phyloP scores from a whole-genome alignment of 2,888 invertebrate genomes.

The Pristionchus arcanus region DNA sequence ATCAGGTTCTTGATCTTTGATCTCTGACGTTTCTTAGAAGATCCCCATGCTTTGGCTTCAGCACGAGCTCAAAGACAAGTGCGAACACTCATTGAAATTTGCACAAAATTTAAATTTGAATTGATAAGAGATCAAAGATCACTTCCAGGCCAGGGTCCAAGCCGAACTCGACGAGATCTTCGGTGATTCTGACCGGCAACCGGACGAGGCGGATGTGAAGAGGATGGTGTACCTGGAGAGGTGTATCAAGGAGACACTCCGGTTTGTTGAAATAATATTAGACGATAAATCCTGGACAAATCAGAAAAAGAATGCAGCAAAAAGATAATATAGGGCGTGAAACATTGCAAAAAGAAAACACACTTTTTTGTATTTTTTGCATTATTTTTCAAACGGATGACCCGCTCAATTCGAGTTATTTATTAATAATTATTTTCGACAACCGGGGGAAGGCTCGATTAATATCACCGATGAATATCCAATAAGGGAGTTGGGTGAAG shows the following conservation, averaged over 20 bases:
- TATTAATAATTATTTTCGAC: too few relatives aligned
- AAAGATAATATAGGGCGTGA: not conserved
- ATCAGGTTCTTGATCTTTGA: slow-evolving; percentile 71
- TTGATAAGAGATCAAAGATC: not conserved
- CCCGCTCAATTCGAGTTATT: too few relatives aligned
- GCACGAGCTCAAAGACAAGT: too few relatives aligned
- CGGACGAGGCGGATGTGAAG: slow-evolving; percentile 77
- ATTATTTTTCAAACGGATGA: too few relatives aligned
- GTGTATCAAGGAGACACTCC: slow-evolving; percentile 73
- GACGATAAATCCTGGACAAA: too few relatives aligned
- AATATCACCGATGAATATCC: too few relatives aligned
- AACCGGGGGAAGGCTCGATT: too few relatives aligned
- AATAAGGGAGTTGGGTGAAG: not conserved
- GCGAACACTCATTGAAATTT: too few relatives aligned
- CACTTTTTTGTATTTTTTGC: too few relatives aligned
- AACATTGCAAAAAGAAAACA: not conserved
- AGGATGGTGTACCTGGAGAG: slow-evolving; percentile 75
- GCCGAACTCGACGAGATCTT: slow-evolving; percentile 66
- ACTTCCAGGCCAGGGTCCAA: slow-evolving; percentile 58
- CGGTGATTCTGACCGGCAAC: slow-evolving; percentile 64
- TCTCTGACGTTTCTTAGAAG: not conserved
- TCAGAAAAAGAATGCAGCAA: too few relatives aligned
- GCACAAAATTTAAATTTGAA: too few relatives aligned
- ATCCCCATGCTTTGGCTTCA: too few relatives aligned
- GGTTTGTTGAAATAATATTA: not conserved